A percentile compares a stretch with the other conserved stretches of the same genome.
Conservation (phyloP, 1,140 invertebrate species). For the Euura saliciscinereae region DNA sequence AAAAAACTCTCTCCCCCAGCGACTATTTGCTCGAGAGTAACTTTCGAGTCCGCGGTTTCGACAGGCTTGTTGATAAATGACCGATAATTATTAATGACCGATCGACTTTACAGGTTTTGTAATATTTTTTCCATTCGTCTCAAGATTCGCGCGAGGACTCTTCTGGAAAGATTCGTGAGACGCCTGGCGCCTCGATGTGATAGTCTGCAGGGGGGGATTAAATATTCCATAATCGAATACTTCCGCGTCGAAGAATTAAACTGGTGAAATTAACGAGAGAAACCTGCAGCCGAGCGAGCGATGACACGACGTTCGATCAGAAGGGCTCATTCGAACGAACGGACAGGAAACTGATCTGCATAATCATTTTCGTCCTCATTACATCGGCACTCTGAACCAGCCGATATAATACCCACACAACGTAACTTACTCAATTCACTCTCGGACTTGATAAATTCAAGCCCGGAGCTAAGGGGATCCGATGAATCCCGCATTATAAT, state of each 20-base stretch:
- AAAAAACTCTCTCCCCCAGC: too few species aligned
- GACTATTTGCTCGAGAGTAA: too few species aligned
- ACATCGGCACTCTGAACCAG: constrained; percentile 12
- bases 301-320: background rate
- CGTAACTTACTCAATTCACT: background rate
- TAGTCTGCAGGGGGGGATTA: too few species aligned
- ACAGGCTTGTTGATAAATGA: too few species aligned
- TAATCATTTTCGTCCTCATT: constrained; percentile 31
- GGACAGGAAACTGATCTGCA: constrained; percentile 16
- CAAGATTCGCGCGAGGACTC: too few species aligned
- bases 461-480: constrained; percentile 12
- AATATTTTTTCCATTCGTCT: too few species aligned
- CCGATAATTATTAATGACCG: too few species aligned
- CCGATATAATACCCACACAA: background rate
- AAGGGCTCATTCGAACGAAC: background rate
- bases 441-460: constrained; percentile 19
- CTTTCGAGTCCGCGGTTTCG: too few species aligned
- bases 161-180: background rate
- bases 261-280: constrained; percentile 26
- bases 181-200: background rate
- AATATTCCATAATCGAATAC: background rate
- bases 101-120: too few species aligned
- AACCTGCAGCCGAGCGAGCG: constrained; percentile 12
- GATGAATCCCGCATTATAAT: constrained; percentile 12
- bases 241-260: background rate